These are phyloP conservation scores for Grapholita molesta DNA, from an alignment of 1,140 invertebrate species.

Conservation along the genomic window DNA sequence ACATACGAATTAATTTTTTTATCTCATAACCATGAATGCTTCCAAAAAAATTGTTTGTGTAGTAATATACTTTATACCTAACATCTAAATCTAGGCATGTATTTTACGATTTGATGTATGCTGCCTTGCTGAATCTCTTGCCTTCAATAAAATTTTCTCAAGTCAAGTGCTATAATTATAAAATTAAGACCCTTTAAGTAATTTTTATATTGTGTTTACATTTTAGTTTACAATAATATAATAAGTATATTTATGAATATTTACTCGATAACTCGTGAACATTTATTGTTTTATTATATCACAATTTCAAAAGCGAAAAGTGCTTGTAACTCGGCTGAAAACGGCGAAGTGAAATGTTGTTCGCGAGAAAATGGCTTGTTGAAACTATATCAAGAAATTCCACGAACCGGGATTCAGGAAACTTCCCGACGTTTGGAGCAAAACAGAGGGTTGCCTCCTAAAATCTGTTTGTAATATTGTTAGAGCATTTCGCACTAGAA, in stretches of 20 bases:
- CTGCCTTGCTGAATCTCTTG: too few species aligned
- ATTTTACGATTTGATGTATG: too few species aligned
- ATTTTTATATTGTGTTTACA: too few species aligned
- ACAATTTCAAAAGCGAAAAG: not conserved
- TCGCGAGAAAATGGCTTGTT: slow-evolving; percentile 7
- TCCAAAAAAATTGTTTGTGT: too few species aligned
- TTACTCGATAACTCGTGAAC: not conserved
- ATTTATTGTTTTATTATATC: not conserved
- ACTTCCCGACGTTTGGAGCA: not conserved
- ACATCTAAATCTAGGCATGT: too few species aligned
- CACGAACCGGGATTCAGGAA: not conserved
- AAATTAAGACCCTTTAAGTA: too few species aligned
- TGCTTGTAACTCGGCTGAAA: not conserved
- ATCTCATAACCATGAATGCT: too few species aligned
- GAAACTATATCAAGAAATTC: slow-evolving; percentile 16
- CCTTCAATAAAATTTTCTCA: too few species aligned
- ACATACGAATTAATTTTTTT: not conserved
- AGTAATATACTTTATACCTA: too few species aligned
- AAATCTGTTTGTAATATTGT: slow-evolving; percentile 7
- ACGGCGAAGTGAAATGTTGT: slow-evolving; percentile 11
- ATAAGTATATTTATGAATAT: too few species aligned
- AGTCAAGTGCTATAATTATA: too few species aligned
- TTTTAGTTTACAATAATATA: too few species aligned
- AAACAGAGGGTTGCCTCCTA: slow-evolving; percentile 9
- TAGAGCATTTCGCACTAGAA: not conserved